Base-by-base conservation (phyloP, 2,888 invertebrate species). In the Pammene aurita region DNA sequence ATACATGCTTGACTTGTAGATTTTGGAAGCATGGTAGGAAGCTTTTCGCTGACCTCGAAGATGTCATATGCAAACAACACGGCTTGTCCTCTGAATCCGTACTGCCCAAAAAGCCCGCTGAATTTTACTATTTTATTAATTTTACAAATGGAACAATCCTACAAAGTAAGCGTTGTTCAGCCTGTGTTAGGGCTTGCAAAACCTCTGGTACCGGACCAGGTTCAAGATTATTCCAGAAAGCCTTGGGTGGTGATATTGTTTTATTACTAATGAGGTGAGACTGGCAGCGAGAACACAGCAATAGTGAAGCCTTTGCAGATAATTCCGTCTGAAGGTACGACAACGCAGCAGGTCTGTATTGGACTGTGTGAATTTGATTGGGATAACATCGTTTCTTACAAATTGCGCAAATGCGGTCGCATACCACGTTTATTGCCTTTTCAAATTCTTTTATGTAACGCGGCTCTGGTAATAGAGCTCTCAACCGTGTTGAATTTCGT, bases 161-260 rank as follows among this genome's bases (percentile, higher is more conserved):
- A 7, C 16, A 16, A 0, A 48, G 16, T 2, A 48, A 16, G 13
- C 76, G 61, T 71, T 75, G 73, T 34, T 75, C 75, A 2, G 74
- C 64, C 50, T 75, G 74, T 46, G 76, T 58, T 58, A 75, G 67
- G 44, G 18, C 38, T 63, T 60, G 44, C 62, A 77, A 72, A 5
- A 70, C 75, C 1, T 75, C 4, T 26, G 4, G 26, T 26, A 26
- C 4, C 70, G 70, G 75, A 62, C 74, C 75, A 72, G 76, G 74
- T 52, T 75, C 74, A 62, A 76, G 50, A 73, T 75, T 73, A 62
- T 76, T 77, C 75, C 76, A 76, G 56, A 71, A 75, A 66, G 75
- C 61, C 69, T 74, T 76, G 54, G 74, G 54, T 71, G 74, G 75
- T 67, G 72, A 63, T 68, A 50, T 66, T 62, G 60, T 73, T 73